Percentiles rank a stretch among this genome's conserved stretches.
These are phyloP conservation scores for Phania funesta DNA, from an alignment of 2,888 invertebrate species.

Conservation along the genomic window DNA sequence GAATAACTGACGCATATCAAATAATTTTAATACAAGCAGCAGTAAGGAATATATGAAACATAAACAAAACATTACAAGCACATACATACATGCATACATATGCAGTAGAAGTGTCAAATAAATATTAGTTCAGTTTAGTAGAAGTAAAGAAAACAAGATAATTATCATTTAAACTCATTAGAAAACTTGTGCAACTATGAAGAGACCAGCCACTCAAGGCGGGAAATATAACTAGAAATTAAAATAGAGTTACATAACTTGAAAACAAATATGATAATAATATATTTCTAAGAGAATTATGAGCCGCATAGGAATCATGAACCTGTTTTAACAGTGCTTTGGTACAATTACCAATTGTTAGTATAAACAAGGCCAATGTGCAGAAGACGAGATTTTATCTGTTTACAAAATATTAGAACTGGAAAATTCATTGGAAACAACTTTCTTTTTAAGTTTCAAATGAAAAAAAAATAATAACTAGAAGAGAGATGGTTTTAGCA, in stretches of 20 bases:
- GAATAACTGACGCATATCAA: not conserved
- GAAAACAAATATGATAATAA: not conserved
- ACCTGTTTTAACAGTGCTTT: not conserved
- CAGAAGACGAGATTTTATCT: too few species aligned
- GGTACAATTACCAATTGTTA: not conserved
- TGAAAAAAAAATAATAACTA: too few species aligned
- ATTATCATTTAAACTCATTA: conserved; percentile 28
- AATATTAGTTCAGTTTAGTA: conserved; percentile 2
- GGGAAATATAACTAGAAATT: not conserved
- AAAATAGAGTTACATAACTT: conserved; percentile 6
- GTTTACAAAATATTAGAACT: not conserved
- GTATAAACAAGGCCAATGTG: not conserved
- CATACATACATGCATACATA: too few species aligned
- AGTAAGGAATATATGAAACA: too few species aligned
- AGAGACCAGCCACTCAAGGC: not conserved
- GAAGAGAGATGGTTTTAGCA: too few species aligned
- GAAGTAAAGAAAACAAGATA: not conserved
- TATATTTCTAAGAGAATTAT: too few species aligned
- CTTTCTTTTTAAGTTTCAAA: too few species aligned
- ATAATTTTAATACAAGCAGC: too few species aligned
- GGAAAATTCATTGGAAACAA: not conserved
- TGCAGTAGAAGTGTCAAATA: not conserved
- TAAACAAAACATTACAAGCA: too few species aligned
- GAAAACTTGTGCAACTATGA: conserved; percentile 11
- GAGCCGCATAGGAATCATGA: not conserved